Conservation (phyloP, 2,888 invertebrate genomes). For the Thalpophila matura region DNA sequence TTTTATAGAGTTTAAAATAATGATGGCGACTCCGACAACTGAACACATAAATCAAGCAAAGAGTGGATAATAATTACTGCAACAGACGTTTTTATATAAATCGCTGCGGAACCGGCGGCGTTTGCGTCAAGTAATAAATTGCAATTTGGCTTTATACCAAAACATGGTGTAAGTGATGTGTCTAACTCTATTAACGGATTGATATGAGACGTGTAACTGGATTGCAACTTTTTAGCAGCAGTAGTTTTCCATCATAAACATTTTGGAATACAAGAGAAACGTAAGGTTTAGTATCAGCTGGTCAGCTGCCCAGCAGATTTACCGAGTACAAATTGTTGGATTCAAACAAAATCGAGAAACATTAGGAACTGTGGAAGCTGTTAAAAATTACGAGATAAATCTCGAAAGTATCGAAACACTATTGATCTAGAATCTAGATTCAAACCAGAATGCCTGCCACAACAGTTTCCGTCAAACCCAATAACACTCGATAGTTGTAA, state of each 20-base stretch:
- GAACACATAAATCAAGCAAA: slow-evolving; percentile 64
- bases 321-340: too few relatives aligned
- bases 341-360: too few relatives aligned
- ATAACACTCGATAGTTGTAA: not conserved
- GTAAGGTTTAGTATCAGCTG: too few relatives aligned
- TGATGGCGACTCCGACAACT: slow-evolving; percentile 46
- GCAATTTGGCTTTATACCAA: slow-evolving; percentile 76
- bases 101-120: slow-evolving; percentile 60
- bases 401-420: too few relatives aligned
- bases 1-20: slow-evolving; percentile 35
- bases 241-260: slow-evolving; percentile 28
- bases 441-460: not conserved
- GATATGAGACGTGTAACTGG: slow-evolving; percentile 37
- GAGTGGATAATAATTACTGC: slow-evolving; percentile 67
- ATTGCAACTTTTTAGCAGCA: slow-evolving; percentile 7
- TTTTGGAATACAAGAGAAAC: slow-evolving; percentile 4
- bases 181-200: slow-evolving; percentile 61
- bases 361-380: too few relatives aligned
- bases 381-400: too few relatives aligned
- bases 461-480: not conserved
- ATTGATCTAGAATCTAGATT: too few relatives aligned
- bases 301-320: too few relatives aligned
- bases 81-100: slow-evolving; percentile 69
- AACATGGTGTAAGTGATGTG: slow-evolving; percentile 66
- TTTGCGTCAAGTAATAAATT: slow-evolving; percentile 81